Base-by-base conservation (phyloP, 92 coral and sea anemone species). In the Siderastrea radians region DNA sequence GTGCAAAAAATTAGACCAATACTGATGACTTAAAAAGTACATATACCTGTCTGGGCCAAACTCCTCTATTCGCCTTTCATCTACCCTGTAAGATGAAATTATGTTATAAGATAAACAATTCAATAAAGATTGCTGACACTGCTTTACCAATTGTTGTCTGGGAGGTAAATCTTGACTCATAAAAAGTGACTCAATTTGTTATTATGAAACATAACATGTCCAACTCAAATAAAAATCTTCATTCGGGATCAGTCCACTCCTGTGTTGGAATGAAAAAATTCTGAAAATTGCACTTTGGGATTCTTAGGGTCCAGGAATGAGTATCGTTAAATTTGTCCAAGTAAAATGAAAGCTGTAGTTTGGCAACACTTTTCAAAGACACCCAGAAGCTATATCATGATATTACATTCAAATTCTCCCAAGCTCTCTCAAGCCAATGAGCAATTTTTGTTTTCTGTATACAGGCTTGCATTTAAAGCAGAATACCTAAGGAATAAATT, bases 41-140 rank as follows among this genome's bases (percentile, higher is more conserved):
- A 65, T 16, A 5, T 72, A 83, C 87, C 87, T 83, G 71, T 83
- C 98, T 64, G 99, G 92, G 4, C 99, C 99, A 91, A 96, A 91
- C 77, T 94, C 98, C 54, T 96, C 91, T 77, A 89, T 86, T 64
- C 99, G 80, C 15, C 91, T 77, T 38, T 92, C 87, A 85, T 96
- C 99, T 75, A 96, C 96, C 91, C 99, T 96, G 55, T 14, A 81
- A 89, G 68, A 82, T 13, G 38, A 26, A 26, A 26, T 26, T 26
- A 26, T 26, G 38, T 26, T 26, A 26, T 26, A 26, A 26, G 38
- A 26, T 26, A 26, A 26, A 26, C n/a, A 49, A 74, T 16, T 38
- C 49, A 15, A 15, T 50, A 51, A 78, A 58, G 9, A 2, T 6
- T 9, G n/a, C 53, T n/a, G 9, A 14, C 64, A 66, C 49, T 14